These are phyloP conservation scores for Vicugna pacos DNA, from an alignment of 2,113 vertebrate species.

Conservation along the genomic window DNA sequence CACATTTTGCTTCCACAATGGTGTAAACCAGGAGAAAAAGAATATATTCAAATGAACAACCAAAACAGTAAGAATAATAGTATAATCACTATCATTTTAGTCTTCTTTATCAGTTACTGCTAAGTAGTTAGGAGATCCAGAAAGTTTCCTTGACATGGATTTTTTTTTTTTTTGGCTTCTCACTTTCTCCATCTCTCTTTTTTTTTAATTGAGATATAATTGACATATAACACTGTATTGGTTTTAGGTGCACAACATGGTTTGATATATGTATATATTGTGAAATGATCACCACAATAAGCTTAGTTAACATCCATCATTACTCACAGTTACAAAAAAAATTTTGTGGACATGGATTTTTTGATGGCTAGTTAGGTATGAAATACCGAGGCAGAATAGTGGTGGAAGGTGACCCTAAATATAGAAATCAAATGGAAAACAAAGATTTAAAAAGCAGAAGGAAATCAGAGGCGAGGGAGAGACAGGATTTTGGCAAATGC, in stretches of 20 bases:
- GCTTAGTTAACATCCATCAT: background rate
- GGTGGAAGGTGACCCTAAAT: background rate
- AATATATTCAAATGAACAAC: conserved; percentile 37
- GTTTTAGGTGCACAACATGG: background rate
- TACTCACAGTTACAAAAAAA: background rate
- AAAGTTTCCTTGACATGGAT: conserved; percentile 17
- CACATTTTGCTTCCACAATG: background rate
- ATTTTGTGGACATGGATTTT: background rate
- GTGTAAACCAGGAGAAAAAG: conserved; percentile 32
- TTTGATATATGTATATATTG: background rate
- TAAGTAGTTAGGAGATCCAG: background rate
- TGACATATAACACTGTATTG: background rate
- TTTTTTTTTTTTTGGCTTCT: background rate
- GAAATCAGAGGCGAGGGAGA: conserved; percentile 9
- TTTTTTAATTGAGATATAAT: background rate
- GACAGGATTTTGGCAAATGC: conserved; percentile 10
- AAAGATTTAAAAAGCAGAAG: background rate
- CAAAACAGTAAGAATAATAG: background rate
- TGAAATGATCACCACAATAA: background rate
- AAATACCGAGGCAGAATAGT: background rate
- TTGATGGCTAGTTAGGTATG: background rate
- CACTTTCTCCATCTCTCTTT: background rate
- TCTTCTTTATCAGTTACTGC: conserved; percentile 40
- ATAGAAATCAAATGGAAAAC: background rate
- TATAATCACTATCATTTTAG: background rate